Conservation (phyloP, 64 coral and sea anemone species). For the Cladopsammia gracilis region DNA sequence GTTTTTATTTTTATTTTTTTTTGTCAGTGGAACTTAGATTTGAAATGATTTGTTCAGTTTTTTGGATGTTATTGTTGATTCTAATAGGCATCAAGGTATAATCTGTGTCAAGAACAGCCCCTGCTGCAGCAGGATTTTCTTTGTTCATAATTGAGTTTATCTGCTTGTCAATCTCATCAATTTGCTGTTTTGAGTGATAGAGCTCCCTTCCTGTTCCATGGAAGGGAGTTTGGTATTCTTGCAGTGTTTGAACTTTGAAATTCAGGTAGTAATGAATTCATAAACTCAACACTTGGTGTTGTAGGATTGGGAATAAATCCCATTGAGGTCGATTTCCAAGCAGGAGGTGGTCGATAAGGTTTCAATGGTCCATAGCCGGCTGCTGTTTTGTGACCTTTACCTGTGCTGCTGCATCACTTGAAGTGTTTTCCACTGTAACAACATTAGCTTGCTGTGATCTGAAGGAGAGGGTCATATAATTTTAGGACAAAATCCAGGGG, state of each 20-base stretch:
- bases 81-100: conserved; percentile 56
- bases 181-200: conserved; percentile 11
- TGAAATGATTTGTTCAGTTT: background rate
- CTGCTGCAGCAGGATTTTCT: conserved; percentile 57
- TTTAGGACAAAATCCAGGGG: too few species aligned
- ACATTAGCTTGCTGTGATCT: too few species aligned
- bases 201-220: conserved; percentile 24
- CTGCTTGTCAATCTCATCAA: conserved; percentile 55
- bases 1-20: too few species aligned
- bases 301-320: conserved; percentile 67
- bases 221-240: conserved; percentile 70
- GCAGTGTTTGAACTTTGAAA: conserved; percentile 65
- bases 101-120: conserved; percentile 67
- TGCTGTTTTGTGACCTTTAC: too few species aligned
- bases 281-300: conserved; percentile 51
- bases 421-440: too few species aligned
- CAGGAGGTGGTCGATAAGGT: conserved; percentile 46
- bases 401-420: too few species aligned
- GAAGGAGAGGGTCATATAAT: too few species aligned
- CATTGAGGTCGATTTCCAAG: conserved; percentile 54
- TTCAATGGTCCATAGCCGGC: background rate
- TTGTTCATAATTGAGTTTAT: conserved; percentile 58
- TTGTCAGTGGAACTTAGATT: too few species aligned
- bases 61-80: conserved; percentile 56
- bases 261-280: conserved; percentile 75